Evolutionary conservation across 2,888 invertebrate species (phyloP).

Genomic region (Cephus pygmeus): DNA sequence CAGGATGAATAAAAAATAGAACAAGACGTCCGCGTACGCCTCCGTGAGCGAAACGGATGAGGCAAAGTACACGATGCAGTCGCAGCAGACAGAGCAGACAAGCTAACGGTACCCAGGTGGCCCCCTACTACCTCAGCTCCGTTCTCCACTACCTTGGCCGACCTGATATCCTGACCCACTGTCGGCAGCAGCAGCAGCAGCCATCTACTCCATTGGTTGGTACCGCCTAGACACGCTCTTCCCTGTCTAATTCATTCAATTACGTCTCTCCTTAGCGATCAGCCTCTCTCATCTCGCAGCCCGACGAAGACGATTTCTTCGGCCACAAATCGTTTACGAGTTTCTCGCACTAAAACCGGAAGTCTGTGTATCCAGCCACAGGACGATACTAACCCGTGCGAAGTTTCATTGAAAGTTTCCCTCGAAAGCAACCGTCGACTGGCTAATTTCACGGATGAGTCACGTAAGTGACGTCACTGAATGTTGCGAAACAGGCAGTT

Average conservation of each 20-base stretch:
- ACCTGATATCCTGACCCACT: constrained; percentile 50
- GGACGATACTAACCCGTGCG: background rate
- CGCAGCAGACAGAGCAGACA: constrained; percentile 18
- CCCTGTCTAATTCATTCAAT: constrained; percentile 37
- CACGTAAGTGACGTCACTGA: background rate
- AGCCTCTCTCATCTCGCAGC: constrained; percentile 3
- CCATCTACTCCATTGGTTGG: background rate
- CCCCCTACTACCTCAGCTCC: constrained; percentile 8
- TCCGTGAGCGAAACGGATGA: background rate
- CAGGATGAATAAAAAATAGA: background rate
- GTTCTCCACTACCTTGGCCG: constrained; percentile 27
- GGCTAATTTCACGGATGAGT: background rate
- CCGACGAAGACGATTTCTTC: background rate
- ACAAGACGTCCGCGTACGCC: background rate
- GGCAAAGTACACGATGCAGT: constrained; percentile 5
- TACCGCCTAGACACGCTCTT: constrained; percentile 11
- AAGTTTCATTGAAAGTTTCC: background rate
- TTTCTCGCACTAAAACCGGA: background rate
- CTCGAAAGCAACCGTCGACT: background rate
- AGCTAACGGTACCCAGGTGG: constrained; percentile 13
- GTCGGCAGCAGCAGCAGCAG: constrained; percentile 23
- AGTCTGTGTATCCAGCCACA: background rate
- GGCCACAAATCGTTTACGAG: background rate
- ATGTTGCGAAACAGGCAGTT: background rate
- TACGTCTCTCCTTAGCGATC: constrained; percentile 21